A percentile compares a stretch with the other conserved stretches of the same genome.
These are phyloP conservation scores for Matsumyia berberina DNA, from an alignment of 2,888 invertebrate species.

Conservation along the genomic window DNA sequence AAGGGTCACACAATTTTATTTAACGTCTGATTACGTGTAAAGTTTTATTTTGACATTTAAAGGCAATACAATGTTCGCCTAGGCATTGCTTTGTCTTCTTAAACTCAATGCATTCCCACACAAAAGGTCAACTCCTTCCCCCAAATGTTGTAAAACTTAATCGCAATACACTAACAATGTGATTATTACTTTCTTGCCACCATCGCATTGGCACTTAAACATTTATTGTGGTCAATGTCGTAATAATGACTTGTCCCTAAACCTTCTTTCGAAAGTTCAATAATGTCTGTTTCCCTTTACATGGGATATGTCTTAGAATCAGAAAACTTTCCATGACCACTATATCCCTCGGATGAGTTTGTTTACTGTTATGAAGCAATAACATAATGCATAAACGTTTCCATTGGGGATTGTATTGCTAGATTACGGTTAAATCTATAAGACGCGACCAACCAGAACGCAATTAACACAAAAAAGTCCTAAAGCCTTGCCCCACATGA, in stretches of 20 bases:
- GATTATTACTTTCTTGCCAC: constrained; percentile 23
- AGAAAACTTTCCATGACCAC: constrained; percentile 40
- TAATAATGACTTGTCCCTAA: constrained; percentile 42
- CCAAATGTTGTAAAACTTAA: constrained; percentile 12
- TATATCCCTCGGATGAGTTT: constrained; percentile 30
- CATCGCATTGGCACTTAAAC: constrained; percentile 36
- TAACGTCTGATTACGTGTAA: no score
- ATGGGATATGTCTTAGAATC: constrained; percentile 29
- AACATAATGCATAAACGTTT: constrained; percentile 40
- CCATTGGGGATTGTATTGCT: constrained; percentile 16
- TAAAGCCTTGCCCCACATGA: not conserved
- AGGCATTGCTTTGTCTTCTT: not conserved
- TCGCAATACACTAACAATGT: constrained; percentile 12
- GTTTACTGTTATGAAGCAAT: constrained; percentile 52
- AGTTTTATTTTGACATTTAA: constrained; percentile 22
- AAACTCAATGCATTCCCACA: not conserved
- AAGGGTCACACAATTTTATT: no score
- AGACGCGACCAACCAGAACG: no score
- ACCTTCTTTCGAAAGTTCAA: constrained; percentile 47
- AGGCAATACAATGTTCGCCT: not conserved
- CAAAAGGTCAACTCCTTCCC: constrained; percentile 7
- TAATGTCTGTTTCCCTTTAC: constrained; percentile 37
- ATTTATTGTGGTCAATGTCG: constrained; percentile 59
- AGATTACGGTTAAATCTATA: not conserved
- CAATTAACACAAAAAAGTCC: not conserved